Base-by-base conservation (phyloP, 2,113 vertebrate genomes). In the Laticauda laticaudata region DNA sequence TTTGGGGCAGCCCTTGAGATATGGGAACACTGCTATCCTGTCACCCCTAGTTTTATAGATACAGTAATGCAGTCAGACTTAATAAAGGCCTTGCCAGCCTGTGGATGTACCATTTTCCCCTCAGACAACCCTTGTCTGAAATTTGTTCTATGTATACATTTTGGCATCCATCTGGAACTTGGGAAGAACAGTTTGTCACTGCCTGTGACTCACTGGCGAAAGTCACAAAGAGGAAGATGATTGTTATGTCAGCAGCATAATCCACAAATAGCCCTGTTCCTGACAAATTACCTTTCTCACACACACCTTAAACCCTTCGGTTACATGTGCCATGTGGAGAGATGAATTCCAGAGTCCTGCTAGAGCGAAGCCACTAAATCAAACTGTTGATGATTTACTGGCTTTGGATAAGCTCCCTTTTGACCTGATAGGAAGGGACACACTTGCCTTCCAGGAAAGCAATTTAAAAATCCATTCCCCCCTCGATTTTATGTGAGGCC, bases 331-430 rank as follows among this genome's bases (percentile, higher is more conserved):
- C 24, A 0, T 21, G 54, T 9, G 54, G 56, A 86, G 92, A 34
- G 0, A 1, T 1, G 8, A 7, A 61, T 0, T 0, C 51, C 85
- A 24, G 45, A 2, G 0, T 3, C 61, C 34, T 18, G 48, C 75
- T 9, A 61, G 45, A 87, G 5, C 14, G 51, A 69, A 24, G 1
- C 23, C 34, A 2, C 14, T 20, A 43, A 1, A 34, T 93, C 29
- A 23, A 54, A 53, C 57, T 24, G 14, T 4, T 10, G 0, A 2
- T 69, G 56, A n/a, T 86, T 91, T 23, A 2, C 1, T n/a, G 86
- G 23, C 7, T 26, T 51, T n/a, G 4, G 26, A 14, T 29, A 29
- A 64, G 61, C 11, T n/a, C 18, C 2, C 56, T 0, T 20, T 43
- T 75, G 86, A 88, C 14, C 18, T 75, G n/a, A 43, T n/a, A n/a